Percentiles rank a stretch among this genome's conserved stretches.
Evolutionary conservation across 2,797 vertebrate genomes (phyloP).

Genomic region (Alouatta caraya): DNA sequence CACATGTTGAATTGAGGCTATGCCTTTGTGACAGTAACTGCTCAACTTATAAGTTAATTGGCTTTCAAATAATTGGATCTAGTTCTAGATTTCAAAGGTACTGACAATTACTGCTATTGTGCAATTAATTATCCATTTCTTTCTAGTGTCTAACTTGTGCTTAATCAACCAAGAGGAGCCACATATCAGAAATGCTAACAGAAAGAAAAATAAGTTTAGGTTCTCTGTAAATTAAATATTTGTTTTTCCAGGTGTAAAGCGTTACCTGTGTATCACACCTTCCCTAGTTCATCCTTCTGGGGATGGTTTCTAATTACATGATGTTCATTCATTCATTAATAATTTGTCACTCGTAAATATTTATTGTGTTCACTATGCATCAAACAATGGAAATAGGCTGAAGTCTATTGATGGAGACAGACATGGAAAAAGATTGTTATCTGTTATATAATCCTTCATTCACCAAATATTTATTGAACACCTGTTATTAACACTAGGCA

Average conservation of each 20-base stretch:
- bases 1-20: not conserved
- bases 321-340: not conserved
- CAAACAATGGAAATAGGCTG: not conserved
- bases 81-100: not conserved
- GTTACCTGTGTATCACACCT: not conserved
- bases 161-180: not conserved
- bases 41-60: not conserved
- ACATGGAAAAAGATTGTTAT: not conserved
- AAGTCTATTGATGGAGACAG: not conserved
- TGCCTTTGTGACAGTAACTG: not conserved
- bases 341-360: not conserved
- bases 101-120: not conserved
- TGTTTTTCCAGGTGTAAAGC: not conserved
- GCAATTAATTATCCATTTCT: not conserved
- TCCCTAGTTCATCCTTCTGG: not conserved
- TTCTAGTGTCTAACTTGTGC: not conserved
- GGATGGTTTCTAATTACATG: not conserved
- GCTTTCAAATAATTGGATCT: not conserved
- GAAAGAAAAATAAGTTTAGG: not conserved
- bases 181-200: not conserved
- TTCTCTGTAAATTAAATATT: not conserved
- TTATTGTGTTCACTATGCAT: not conserved
- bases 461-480: not conserved
- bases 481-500: not conserved
- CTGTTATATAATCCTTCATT: not conserved